Conservation (phyloP, 2,888 invertebrate species). For the Xylophagus ater region DNA sequence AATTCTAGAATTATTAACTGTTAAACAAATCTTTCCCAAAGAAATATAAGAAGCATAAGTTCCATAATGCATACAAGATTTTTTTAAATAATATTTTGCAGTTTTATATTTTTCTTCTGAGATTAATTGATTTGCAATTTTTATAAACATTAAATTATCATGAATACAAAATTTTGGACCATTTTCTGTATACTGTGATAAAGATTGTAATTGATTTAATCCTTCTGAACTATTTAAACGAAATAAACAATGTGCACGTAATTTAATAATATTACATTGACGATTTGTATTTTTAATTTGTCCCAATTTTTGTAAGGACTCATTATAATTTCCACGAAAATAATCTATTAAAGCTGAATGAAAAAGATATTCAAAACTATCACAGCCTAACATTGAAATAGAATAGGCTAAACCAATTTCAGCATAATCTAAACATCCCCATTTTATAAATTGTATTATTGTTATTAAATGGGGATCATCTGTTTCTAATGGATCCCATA, state of each 20-base stretch:
- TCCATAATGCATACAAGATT: slow-evolving; percentile 1
- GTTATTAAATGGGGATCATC: slow-evolving; percentile 2
- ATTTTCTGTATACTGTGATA: background rate
- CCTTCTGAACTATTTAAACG: slow-evolving; percentile 8
- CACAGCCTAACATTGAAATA: slow-evolving; percentile 2
- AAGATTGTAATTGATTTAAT: background rate
- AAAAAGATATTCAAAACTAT: slow-evolving; percentile 8
- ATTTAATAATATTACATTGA: background rate
- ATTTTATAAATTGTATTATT: slow-evolving; percentile 8
- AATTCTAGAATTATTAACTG: slow-evolving; percentile 1
- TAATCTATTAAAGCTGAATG: slow-evolving; percentile 13
- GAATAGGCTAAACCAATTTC: slow-evolving; percentile 8
- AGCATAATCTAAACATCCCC: slow-evolving; percentile 13
- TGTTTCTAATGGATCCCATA: slow-evolving; percentile 5
- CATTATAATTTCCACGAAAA: slow-evolving; percentile 5
- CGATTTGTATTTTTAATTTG: slow-evolving; percentile 4
- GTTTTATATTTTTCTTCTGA: slow-evolving; percentile 1
- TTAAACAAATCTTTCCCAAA: slow-evolving; percentile 6
- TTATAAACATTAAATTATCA: slow-evolving; percentile 7
- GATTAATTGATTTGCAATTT: slow-evolving; percentile 7
- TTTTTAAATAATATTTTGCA: slow-evolving; percentile 10
- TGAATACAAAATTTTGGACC: background rate
- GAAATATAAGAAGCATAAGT: slow-evolving; percentile 7
- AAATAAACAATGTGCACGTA: slow-evolving; percentile 9
- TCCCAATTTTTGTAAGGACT: slow-evolving; percentile 5